These are phyloP conservation scores for Crotophaga sulcirostris DNA, from an alignment of 2,113 vertebrate genomes.

Conservation along the genomic window DNA sequence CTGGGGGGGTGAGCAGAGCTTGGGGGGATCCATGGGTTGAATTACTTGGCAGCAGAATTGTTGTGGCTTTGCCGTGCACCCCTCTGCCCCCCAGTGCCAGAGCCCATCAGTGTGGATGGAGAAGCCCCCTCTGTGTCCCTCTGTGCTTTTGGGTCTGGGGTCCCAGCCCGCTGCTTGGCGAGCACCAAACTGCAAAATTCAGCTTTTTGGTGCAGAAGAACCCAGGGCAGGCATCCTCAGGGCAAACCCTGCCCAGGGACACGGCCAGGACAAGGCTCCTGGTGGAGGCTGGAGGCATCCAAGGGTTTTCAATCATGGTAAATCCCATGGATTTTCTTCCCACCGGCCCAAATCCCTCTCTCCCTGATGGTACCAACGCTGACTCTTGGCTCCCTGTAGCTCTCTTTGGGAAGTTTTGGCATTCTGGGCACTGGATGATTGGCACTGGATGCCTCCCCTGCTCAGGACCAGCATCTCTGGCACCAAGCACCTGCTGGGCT, in stretches of 20 bases:
- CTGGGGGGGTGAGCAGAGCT: background rate
- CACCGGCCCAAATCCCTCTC: background rate
- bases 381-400: fast-evolving
- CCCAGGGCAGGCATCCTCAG: fast-evolving
- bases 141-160: fast-evolving
- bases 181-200: fast-evolving
- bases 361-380: fast-evolving
- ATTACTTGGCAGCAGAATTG: background rate
- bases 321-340: background rate
- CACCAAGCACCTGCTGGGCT: fast-evolving
- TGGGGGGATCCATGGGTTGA: background rate
- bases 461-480: background rate
- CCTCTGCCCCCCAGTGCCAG: fast-evolving
- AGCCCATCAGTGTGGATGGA: background rate
- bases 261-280: background rate
- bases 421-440: background rate
- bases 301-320: fast-evolving
- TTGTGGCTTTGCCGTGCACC: background rate
- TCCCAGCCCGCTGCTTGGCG: fast-evolving
- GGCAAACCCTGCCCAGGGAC: fast-evolving
- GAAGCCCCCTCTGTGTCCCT: fast-evolving
- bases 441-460: background rate
- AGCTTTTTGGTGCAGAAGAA: background rate
- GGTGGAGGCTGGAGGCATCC: fast-evolving
- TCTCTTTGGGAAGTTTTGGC: background rate